Percentiles rank a stretch among this genome's conserved stretches.
These are phyloP conservation scores for Babylonia areolata DNA, from an alignment of 1,140 invertebrate genomes.

Conservation along the genomic window DNA sequence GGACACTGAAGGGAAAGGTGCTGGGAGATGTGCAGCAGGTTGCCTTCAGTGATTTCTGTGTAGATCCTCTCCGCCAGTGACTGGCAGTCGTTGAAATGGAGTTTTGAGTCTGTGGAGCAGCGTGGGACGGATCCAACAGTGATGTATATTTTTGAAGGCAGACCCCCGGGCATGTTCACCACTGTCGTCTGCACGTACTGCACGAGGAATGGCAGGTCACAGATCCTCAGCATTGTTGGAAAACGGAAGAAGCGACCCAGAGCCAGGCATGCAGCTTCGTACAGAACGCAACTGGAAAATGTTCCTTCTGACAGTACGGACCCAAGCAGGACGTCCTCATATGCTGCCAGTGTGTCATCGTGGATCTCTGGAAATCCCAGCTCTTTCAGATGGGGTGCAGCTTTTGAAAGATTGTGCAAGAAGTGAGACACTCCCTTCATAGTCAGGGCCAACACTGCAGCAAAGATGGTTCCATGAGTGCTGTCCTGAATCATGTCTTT, in stretches of 20 bases:
- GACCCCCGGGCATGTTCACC: too few species aligned
- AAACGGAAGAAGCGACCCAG: not conserved
- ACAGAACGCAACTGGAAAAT: conserved; percentile 14
- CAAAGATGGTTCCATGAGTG: not conserved
- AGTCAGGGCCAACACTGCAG: conserved; percentile 21
- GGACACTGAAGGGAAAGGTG: not conserved
- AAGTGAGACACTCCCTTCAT: conserved; percentile 23
- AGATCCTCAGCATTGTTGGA: conserved; percentile 20
- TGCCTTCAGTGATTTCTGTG: not conserved
- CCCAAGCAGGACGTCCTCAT: not conserved
- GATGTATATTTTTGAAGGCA: not conserved
- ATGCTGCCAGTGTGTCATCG: not conserved
- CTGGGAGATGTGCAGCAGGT: not conserved
- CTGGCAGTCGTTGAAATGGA: not conserved
- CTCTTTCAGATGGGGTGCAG: not conserved
- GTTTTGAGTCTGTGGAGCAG: not conserved
- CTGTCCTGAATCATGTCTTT: conserved; percentile 8
- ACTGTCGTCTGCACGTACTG: not conserved
- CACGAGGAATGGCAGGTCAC: conserved; percentile 13
- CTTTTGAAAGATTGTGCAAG: not conserved
- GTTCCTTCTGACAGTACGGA: not conserved
- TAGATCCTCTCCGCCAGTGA: not conserved
- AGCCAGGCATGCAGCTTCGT: conserved; percentile 24
- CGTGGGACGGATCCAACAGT: not conserved
- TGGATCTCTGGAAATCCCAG: not conserved